phyloP scores from a whole-genome alignment of 1,140 invertebrate species.

The Belonocnema kinseyi region DNA sequence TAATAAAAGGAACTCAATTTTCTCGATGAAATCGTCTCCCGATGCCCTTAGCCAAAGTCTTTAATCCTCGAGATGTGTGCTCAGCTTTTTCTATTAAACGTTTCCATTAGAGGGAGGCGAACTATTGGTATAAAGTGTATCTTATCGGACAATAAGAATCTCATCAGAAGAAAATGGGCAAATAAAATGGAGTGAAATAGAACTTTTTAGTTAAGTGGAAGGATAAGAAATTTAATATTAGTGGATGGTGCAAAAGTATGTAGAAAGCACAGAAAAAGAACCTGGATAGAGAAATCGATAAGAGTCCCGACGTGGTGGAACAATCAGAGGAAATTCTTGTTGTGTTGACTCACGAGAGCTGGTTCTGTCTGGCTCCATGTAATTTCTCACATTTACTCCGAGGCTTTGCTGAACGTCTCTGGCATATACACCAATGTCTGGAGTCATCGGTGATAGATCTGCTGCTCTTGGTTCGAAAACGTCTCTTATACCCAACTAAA shows the following conservation, averaged over 20 bases:
- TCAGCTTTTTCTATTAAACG: background rate
- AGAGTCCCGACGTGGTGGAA: slow-evolving; percentile 56
- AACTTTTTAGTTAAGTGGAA: slow-evolving; percentile 8
- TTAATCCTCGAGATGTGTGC: background rate
- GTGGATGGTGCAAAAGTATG: slow-evolving; percentile 39
- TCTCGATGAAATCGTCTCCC: background rate
- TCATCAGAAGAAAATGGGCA: background rate
- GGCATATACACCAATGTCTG: slow-evolving; percentile 83
- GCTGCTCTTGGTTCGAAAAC: slow-evolving; percentile 86
- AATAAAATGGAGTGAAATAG: slow-evolving; percentile 2
- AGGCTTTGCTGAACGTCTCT: slow-evolving; percentile 89
- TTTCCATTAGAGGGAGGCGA: background rate
- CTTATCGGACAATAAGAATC: background rate
- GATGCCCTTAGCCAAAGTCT: background rate
- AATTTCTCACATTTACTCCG: slow-evolving; percentile 86
- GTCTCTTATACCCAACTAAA: slow-evolving; percentile 83
- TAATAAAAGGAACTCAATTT: background rate
- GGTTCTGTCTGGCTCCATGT: slow-evolving; percentile 76
- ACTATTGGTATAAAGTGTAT: no score
- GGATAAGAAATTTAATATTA: slow-evolving; percentile 14
- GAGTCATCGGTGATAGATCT: slow-evolving; percentile 86
- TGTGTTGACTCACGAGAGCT: slow-evolving; percentile 59
- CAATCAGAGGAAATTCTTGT: slow-evolving; percentile 49
- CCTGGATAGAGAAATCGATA: slow-evolving; percentile 67
- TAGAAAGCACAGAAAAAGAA: slow-evolving; percentile 50